A percentile compares a stretch with the other conserved stretches of the same genome.
Evolutionary conservation across 1,140 invertebrate species (phyloP).

Genomic region (Megalonaias nervosa): DNA sequence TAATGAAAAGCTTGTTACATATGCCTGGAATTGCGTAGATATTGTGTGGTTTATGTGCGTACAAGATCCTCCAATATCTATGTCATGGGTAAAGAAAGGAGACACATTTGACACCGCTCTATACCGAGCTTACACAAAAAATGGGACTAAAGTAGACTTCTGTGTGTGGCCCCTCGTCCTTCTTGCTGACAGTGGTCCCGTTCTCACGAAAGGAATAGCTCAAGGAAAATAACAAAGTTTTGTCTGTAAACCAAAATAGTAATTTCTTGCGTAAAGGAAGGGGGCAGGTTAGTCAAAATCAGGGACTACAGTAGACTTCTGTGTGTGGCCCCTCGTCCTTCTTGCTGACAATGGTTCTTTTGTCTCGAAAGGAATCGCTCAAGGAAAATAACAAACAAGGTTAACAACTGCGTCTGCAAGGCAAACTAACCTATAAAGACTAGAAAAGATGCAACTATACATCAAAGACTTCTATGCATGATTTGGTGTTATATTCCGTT

Average conservation of each 20-base stretch:
- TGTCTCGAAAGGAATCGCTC: slow-evolving; percentile 9
- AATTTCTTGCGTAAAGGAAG: slow-evolving; percentile 1
- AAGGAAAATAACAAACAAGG: background rate
- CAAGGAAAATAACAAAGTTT: slow-evolving; percentile 8
- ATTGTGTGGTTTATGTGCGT: slow-evolving; percentile 29
- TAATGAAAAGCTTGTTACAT: background rate
- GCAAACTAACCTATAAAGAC: too few relatives aligned
- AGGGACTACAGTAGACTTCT: slow-evolving; percentile 28
- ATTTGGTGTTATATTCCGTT: too few relatives aligned
- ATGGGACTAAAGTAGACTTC: slow-evolving; percentile 24
- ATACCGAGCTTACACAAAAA: slow-evolving; percentile 16
- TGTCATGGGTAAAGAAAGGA: slow-evolving; percentile 12
- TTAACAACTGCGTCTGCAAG: too few relatives aligned
- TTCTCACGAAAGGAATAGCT: slow-evolving; percentile 16
- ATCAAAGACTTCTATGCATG: too few relatives aligned
- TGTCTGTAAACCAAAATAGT: too few relatives aligned
- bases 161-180: slow-evolving; percentile 28
- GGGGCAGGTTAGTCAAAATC: slow-evolving; percentile 8
- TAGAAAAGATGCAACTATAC: too few relatives aligned
- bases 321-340: slow-evolving; percentile 23
- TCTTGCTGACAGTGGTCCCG: slow-evolving; percentile 6
- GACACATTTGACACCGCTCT: slow-evolving; percentile 9
- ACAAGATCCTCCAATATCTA: slow-evolving; percentile 27
- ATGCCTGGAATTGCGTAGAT: slow-evolving; percentile 7
- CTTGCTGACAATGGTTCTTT: slow-evolving; percentile 8